Base-by-base conservation (phyloP, 2,888 invertebrate species). In the Limenitis camilla region DNA sequence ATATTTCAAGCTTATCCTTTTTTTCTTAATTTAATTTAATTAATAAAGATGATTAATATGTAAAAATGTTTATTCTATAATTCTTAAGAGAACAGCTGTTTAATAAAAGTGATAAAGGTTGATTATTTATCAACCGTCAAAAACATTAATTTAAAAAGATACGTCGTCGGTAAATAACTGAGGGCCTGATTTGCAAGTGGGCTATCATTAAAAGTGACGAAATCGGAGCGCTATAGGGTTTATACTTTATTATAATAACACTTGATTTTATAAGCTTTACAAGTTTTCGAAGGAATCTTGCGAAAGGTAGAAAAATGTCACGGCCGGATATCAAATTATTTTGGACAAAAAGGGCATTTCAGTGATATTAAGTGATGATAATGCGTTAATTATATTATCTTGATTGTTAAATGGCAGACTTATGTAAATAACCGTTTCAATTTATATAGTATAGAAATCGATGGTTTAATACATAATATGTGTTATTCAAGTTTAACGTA, bases 221-320 rank as follows among this genome's bases (percentile, higher is more conserved):
- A 83, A 83, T 71, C 72, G 66, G 75, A 75, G 69, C 73, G 67
- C 63, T 64, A 65, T 71, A 67, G 70, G 62, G 63, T 64, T 68
- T 65, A 72, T 72, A 73, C n/a, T n/a, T n/a, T n/a, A n/a, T n/a
- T n/a, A 70, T 74, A 69, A 63, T 65, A 64, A 62, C 58, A 59
- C 58, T 60, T 66, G 58, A 62, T 68, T 72, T 74, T 74, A 50
- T 76, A 73, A 75, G 73, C 71, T 74, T 75, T 74, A 69, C 71
- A 68, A 67, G 69, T 75, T 76, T 72, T 69, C 63, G 66, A 66
- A 63, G 61, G 61, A 68, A 65, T 52, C 64, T 82, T 77, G 67
- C 71, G 77, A 72, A 78, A 74, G 61, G 49, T 58, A 49, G 59
- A 67, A 63, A 79, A 82, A 84, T 81, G 83, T 83, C 85, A 86